A percentile compares a stretch with the other conserved stretches of the same genome.
Conservation (phyloP, 1,140 invertebrate species). For the Theocolax elegans region DNA sequence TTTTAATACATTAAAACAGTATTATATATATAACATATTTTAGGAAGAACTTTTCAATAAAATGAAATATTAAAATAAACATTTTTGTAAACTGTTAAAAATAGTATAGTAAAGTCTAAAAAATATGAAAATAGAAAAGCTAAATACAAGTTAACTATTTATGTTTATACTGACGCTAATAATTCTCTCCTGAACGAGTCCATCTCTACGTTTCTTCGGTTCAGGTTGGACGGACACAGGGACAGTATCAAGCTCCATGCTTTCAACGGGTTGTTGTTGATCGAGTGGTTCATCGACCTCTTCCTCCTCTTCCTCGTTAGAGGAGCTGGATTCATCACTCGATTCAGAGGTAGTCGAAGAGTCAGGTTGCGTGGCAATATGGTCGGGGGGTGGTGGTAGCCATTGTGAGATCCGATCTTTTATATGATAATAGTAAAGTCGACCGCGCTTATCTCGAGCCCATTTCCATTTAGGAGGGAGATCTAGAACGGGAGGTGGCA, state of each 20-base stretch:
- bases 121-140: background rate
- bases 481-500: constrained; percentile 71
- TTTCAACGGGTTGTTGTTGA: constrained; percentile 1
- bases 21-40: no score
- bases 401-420: constrained; percentile 87
- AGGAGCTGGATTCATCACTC: constrained; percentile 66
- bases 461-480: constrained; percentile 90
- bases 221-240: constrained; percentile 42
- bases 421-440: constrained; percentile 92
- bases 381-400: constrained; percentile 79
- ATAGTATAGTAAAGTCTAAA: background rate
- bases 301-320: constrained; percentile 68
- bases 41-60: no score
- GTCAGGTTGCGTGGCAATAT: constrained; percentile 66
- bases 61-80: no score
- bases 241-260: constrained; percentile 47
- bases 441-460: constrained; percentile 81
- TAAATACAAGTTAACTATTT: background rate
- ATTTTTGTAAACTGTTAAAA: background rate
- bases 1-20: no score
- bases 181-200: constrained; percentile 75
- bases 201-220: constrained; percentile 64
- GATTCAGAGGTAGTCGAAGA: constrained; percentile 64
- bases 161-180: constrained; percentile 74
- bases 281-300: constrained; percentile 44